These are phyloP conservation scores for Holacanthella duospinosa DNA, from an alignment of 2,888 invertebrate species.

Conservation along the genomic window DNA sequence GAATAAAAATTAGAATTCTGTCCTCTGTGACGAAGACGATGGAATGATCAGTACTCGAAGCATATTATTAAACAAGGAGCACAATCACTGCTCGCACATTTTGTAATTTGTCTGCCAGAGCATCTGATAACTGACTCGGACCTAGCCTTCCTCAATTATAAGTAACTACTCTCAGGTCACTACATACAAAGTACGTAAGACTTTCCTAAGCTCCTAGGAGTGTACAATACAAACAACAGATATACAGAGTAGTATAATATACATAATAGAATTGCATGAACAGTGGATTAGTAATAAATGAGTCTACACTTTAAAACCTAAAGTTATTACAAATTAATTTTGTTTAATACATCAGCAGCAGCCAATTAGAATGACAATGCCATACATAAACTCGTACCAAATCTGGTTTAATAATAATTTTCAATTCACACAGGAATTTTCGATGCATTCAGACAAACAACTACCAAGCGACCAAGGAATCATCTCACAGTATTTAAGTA, in stretches of 20 bases:
- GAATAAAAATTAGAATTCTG: not conserved
- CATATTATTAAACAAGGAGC: not conserved
- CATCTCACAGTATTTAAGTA: slow-evolving; percentile 10
- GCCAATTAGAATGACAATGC: not conserved
- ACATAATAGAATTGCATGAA: slow-evolving; percentile 3
- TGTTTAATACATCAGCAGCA: not conserved
- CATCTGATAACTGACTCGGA: not conserved
- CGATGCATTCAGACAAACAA: slow-evolving; percentile 12
- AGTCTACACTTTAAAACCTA: not conserved
- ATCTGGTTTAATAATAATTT: not conserved
- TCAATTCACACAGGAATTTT: not conserved
- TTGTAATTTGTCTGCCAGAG: not conserved
- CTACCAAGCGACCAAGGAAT: slow-evolving; percentile 13
- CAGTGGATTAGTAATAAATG: not conserved
- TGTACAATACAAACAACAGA: slow-evolving; percentile 7
- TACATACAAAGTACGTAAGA: slow-evolving; percentile 6
- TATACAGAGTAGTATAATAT: slow-evolving; percentile 3
- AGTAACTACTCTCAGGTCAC: slow-evolving; percentile 2
- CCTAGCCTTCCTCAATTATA: not conserved
- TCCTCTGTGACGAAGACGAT: not conserved
- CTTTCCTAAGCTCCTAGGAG: slow-evolving; percentile 8
- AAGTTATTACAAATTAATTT: not conserved
- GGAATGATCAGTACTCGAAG: not conserved
- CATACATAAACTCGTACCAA: slow-evolving; percentile 1
- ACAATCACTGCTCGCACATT: slow-evolving; percentile 1